Evolutionary conservation across 53 echinoderm and acorn worm genomes (phyloP), one percentile per base, ranked within the genome.

Genomic region (Paracentrotus lividus): DNA sequence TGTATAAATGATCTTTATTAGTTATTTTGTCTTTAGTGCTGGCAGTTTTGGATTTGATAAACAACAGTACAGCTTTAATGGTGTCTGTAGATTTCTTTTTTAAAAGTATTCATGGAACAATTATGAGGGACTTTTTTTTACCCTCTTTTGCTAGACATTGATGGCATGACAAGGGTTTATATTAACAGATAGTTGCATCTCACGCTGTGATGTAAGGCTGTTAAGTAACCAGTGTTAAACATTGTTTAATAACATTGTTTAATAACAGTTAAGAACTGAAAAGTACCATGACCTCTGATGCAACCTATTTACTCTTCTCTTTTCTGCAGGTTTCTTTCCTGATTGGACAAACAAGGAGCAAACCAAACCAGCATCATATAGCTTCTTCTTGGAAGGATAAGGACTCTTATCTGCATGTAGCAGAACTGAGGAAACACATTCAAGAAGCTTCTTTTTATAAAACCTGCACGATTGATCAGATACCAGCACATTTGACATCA

Each of bases 251-350:
- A n/a, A n/a, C n/a, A n/a, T n/a, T n/a, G n/a, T 72, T 40, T 24
- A 67, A 67, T 33, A 31, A 67, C 32, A 67, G 33, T 32, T n/a
- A 23, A 29, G 23, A 29, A 66, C 1, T 58, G 66, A 34, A 67
- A 12, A 34, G 67, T 61, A 34, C 34, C 67, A 67, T 67, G 67
- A 67, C 67, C 33, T 33, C 4, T 72, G 36, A 72, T 18, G 36
- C 9, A 72, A 36, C 18, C 40, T 72, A 72, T 72, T 20, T 38
- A 40, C 72, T 72, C 20, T 72, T 72, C 18, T 72, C 4, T 72
- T 72, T 72, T 16, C 72, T 72, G 72, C 72, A 72, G 72, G 72
- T 20, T 38, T 72, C n/a, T 57, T 72, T 72, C 40, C 0, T 72
- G 72, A 72, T 72, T 38, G 1, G 36, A 36, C 72, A 72, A 8